These are phyloP conservation scores for Trichogramma dendrolimi DNA, from an alignment of 2,888 invertebrate species.

Conservation along the genomic window DNA sequence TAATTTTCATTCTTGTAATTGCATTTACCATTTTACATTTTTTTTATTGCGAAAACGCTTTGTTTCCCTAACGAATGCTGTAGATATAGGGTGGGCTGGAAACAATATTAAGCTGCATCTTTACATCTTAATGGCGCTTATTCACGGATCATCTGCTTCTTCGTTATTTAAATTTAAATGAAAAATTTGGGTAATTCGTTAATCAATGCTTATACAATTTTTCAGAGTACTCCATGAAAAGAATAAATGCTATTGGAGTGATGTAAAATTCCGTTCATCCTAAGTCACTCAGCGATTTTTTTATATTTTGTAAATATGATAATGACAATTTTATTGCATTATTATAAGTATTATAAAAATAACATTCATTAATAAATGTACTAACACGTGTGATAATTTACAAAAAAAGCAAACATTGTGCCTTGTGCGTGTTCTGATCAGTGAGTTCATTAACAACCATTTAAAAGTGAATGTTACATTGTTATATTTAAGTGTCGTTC, in stretches of 20 bases:
- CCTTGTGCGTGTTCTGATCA: conserved; percentile 47
- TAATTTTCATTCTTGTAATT: conserved; percentile 30
- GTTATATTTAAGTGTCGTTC: conserved; percentile 20
- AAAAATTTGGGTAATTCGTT: not conserved
- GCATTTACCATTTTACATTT: not conserved
- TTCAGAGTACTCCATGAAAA: not conserved
- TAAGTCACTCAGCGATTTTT: conserved; percentile 6
- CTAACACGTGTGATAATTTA: conserved; percentile 44
- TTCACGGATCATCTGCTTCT: not conserved
- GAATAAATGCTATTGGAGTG: conserved; percentile 12
- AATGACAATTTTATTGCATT: not conserved
- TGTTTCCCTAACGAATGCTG: not conserved
- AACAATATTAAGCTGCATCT: conserved; percentile 3
- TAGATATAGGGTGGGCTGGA: conserved; percentile 10
- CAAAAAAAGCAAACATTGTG: conserved; percentile 42
- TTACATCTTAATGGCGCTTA: conserved; percentile 3
- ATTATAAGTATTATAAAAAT: not conserved
- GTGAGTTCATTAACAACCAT: conserved; percentile 15
- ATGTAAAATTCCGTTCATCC: conserved; percentile 2
- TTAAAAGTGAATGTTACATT: conserved; percentile 19
- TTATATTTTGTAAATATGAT: not conserved
- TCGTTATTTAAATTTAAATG: not conserved
- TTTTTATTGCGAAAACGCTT: too few relatives aligned
- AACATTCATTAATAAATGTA: conserved; percentile 5
- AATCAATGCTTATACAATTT: not conserved